Percentiles rank a stretch among this genome's conserved stretches.
These are phyloP conservation scores for Nomada lathburiana DNA, from an alignment of 2,888 invertebrate genomes.

Conservation along the genomic window DNA sequence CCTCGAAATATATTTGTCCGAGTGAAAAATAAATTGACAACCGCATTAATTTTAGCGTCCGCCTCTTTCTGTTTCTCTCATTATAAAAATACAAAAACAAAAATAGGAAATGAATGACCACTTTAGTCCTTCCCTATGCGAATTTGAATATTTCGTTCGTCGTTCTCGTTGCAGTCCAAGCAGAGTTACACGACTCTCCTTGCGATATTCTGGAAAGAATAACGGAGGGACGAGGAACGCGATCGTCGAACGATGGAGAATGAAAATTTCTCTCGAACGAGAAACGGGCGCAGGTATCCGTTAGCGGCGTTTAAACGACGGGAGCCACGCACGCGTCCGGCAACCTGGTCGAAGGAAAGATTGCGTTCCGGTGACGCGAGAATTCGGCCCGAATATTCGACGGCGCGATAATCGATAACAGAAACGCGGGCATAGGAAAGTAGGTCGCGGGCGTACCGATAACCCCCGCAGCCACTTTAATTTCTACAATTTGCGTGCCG, in stretches of 20 bases:
- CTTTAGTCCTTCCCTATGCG: too few species aligned
- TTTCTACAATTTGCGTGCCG: conserved; percentile 38
- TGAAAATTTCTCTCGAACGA: background rate
- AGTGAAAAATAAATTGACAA: too few species aligned
- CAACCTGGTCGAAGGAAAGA: conserved; percentile 5
- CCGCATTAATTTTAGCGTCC: too few species aligned
- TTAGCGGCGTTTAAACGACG: background rate
- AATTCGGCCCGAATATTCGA: conserved; percentile 20
- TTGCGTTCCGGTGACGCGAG: conserved; percentile 2
- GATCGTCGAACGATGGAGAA: background rate
- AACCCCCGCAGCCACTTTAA: conserved; percentile 38
- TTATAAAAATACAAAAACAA: too few species aligned
- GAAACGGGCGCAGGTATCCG: background rate
- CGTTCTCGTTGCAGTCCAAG: too few species aligned
- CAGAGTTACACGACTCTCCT: background rate
- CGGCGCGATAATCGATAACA: conserved; percentile 32
- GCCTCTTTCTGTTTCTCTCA: too few species aligned
- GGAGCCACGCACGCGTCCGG: background rate
- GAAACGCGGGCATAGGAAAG: conserved; percentile 25
- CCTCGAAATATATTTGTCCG: too few species aligned
- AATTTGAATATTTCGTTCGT: too few species aligned
- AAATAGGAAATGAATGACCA: too few species aligned
- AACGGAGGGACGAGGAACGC: too few species aligned
- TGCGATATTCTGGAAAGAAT: background rate
- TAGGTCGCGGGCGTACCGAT: conserved; percentile 31